Conservation (phyloP, 1,140 invertebrate species). For the Eupristina koningsbergeri region DNA sequence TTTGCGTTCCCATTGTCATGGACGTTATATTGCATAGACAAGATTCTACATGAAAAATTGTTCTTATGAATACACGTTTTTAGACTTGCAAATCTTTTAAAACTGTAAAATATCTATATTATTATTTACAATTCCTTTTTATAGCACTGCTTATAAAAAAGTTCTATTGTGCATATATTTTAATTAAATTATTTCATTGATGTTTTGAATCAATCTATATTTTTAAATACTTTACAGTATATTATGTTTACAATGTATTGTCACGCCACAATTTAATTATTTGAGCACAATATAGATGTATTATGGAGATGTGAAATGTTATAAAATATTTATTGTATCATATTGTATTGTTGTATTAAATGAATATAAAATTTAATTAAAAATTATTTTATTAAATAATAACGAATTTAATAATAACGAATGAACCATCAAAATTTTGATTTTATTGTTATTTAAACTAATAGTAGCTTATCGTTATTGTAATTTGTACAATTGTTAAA, state of each 20-base stretch:
- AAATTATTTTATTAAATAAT: background rate
- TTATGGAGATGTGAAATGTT: no score
- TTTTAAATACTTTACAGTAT: background rate
- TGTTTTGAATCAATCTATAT: background rate
- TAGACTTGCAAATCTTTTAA: background rate
- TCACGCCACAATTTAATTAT: no score
- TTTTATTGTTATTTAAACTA: background rate
- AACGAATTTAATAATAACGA: no score
- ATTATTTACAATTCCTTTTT: background rate
- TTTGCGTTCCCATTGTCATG: background rate
- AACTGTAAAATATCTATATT: no score
- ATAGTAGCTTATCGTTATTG: no score
- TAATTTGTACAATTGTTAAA: no score
- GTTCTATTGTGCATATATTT: background rate
- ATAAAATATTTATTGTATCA: no score
- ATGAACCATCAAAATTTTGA: no score
- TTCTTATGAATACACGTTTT: no score
- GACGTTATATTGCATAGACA: background rate
- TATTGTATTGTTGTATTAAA: no score
- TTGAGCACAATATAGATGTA: no score
- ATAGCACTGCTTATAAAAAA: background rate
- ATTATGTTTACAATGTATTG: no score
- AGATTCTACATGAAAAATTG: background rate
- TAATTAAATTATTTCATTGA: background rate
- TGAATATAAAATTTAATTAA: background rate